Evolutionary conservation across 2,797 vertebrate genomes (phyloP), one percentile per base, ranked within the genome.

Genomic region (Holocentrus rufus): DNA sequence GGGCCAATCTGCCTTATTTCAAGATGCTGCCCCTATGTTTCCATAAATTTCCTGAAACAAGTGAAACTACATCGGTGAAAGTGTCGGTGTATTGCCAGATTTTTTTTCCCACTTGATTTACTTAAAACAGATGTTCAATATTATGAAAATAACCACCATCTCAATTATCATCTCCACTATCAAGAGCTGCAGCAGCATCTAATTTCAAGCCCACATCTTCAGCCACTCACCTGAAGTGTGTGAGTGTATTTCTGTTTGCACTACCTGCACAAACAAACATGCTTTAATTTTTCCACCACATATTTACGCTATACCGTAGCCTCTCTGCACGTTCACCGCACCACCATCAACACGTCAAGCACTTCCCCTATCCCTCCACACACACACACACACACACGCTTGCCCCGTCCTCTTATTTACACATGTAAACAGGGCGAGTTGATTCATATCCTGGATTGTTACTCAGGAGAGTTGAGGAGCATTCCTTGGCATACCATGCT

Each of bases 381-480:
- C 15, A 18, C 27, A 22, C 65, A 56, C 62, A 34, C 69, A 63
- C 39, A 34, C 67, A 65, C 42, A 44, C 65, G 36, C 64, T 46
- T 42, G 56, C 60, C 57, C 22, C 39, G 20, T 72, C 49, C 53
- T 75, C 56, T 25, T 72, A 27, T 69, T 79, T 72, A 74, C 53
- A 44, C 64, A 69, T 46, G 61, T 64, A 64, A 74, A 57, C 71
- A 72, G 73, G 84, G 69, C 83, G 74, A 83, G 87, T 87, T 87
- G 86, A 81, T 87, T 90, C 87, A 88, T 62, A 88, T 91, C 91
- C 87, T 80, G 58, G 44, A 71, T 80, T 69, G 67, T 70, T 85
- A 42, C 55, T 82, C 81, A 74, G 65, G 68, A 85, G 85, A 80
- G 76, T 27, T 10, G 42, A 66, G 52, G 61, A 85, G 72, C 86